phyloP scores from a whole-genome alignment of 2,113 vertebrate species.

The Colaptes auratus region DNA sequence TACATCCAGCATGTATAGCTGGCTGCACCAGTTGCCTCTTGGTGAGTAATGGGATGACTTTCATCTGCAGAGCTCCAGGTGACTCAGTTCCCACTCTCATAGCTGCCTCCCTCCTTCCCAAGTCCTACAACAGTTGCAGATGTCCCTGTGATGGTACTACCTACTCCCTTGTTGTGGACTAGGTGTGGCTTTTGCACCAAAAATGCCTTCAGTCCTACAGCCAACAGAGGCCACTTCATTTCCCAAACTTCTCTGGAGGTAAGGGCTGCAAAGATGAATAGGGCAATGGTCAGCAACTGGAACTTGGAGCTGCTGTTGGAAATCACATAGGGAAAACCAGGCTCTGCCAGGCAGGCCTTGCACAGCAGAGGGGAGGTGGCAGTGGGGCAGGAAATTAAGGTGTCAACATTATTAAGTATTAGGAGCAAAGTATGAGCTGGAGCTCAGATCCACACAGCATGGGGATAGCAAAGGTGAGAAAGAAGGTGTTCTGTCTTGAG shows the following conservation, averaged over 20 bases:
- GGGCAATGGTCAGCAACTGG: background rate
- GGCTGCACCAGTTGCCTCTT: background rate
- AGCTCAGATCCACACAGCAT: background rate
- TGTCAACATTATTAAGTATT: rapidly evolving
- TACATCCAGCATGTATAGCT: background rate
- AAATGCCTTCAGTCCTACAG: background rate
- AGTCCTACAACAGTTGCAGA: background rate
- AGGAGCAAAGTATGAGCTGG: background rate
- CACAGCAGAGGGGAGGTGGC: background rate
- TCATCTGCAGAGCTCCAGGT: background rate
- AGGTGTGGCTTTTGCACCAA: background rate
- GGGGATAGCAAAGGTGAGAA: background rate
- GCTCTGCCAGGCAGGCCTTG: background rate
- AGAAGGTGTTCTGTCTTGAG: background rate
- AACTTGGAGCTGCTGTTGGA: background rate
- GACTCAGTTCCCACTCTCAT: background rate
- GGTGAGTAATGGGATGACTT: background rate
- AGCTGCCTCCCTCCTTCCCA: background rate
- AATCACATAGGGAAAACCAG: rapidly evolving
- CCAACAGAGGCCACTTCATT: rapidly evolving
- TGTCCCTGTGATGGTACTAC: background rate
- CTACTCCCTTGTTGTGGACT: background rate
- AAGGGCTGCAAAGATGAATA: background rate
- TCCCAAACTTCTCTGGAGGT: background rate
- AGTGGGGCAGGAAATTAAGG: background rate